Percentiles rank a stretch among this genome's conserved stretches.
phyloP scores from a whole-genome alignment of 2,888 invertebrate genomes.

The Eristalis intricaria region DNA sequence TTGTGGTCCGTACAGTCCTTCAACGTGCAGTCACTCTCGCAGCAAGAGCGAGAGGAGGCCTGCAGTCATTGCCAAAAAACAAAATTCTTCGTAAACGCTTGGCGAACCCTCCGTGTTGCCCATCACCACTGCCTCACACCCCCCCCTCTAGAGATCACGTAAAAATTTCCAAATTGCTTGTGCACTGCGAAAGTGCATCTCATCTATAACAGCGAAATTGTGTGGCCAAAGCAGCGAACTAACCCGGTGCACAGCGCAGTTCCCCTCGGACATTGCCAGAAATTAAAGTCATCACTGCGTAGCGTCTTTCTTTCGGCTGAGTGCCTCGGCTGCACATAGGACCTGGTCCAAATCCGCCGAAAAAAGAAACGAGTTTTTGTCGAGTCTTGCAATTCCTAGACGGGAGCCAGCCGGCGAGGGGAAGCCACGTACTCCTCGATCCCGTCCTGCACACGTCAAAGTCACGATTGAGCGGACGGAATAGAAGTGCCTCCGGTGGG shows the following conservation, averaged over 20 bases:
- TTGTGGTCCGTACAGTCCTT: background rate
- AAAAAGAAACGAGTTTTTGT: conserved; percentile 53
- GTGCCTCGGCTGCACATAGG: conserved; percentile 62
- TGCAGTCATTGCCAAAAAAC: background rate
- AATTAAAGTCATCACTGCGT: conserved; percentile 35
- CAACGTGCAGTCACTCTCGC: background rate
- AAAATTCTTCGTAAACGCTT: background rate
- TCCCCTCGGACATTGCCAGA: conserved; percentile 26
- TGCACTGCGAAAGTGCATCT: conserved; percentile 67
- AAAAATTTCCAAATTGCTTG: conserved; percentile 53
- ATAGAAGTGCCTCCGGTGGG: conserved; percentile 39
- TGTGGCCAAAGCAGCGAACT: conserved; percentile 44
- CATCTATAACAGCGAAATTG: conserved; percentile 69
- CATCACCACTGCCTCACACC: background rate
- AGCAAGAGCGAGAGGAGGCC: background rate
- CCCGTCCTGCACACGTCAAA: conserved; percentile 68
- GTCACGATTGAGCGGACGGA: conserved; percentile 65
- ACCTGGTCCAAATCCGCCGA: conserved; percentile 42
- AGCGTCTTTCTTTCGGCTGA: conserved; percentile 53
- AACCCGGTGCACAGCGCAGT: background rate
- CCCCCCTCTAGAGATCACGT: conserved; percentile 8
- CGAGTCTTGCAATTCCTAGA: conserved; percentile 61
- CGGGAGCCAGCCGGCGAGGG: conserved; percentile 40
- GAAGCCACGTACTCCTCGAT: background rate
- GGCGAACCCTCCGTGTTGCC: background rate